Base-by-base conservation (phyloP, 2,113 vertebrate genomes). In the Tinamus guttatus region DNA sequence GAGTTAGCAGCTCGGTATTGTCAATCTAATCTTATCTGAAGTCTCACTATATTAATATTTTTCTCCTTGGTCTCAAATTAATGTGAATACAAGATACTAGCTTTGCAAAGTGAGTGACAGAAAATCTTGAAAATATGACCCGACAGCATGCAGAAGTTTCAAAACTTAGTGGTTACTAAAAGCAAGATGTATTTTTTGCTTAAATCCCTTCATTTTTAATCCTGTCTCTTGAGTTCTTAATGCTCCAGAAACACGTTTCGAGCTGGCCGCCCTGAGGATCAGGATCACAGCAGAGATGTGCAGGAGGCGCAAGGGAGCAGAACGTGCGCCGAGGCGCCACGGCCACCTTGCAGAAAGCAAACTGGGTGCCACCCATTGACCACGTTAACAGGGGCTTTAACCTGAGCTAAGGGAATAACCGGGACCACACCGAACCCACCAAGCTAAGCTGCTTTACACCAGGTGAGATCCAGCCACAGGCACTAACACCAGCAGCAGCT, bases 1-100 rank as follows among this genome's bases (percentile, higher is more conserved):
- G 49, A 65, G 52, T 76, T 41, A 58, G 36, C 49, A 85, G 68
- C 63, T 93, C 85, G 83, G 76, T 13, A 1, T 1, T 81, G 77
- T 32, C 88, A 88, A 45, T 43, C 80, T 90, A 58, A 90, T 93
- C 94, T 93, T 96, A 91, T 71, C 79, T 28, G 11, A 81, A 51
- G 85, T 64, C 60, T 89, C 27, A 82, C n/a, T 13, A 56, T 59
- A 76, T 68, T 92, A 47, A 65, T 17, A 67, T 85, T 56, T 56
- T 94, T 74, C 43, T 81, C 45, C 41, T 11, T 40, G 11, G 58
- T 54, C 47, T n/a, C 78, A 45, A 81, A 85, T 62, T 65, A 30
- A 12, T 36, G 30, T 4, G 14, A 25, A 47, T 12, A 56, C 9
- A 32, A 16, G 38, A 38, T 3, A 81, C 45, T 62, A 47, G 47